Base-by-base conservation (phyloP, 1,140 invertebrate genomes). In the Drosophila bipectinata region DNA sequence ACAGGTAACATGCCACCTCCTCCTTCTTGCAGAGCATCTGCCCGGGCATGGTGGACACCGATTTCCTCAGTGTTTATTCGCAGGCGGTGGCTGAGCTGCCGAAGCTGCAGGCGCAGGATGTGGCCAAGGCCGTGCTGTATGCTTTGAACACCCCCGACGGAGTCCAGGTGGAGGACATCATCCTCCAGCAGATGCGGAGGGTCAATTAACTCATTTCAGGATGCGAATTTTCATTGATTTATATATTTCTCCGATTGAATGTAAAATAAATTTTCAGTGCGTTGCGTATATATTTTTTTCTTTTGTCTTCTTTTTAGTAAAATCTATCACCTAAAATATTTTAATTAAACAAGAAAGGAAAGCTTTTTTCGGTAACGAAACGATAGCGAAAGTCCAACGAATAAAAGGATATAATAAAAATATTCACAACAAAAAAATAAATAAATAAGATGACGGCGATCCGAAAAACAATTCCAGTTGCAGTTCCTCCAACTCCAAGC, bases 1-100 rank as follows among this genome's bases (percentile, higher is more conserved):
- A n/a, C 49, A n/a, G 37, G 18, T n/a, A n/a, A n/a, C 24, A 41
- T 37, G n/a, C 4, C n/a, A 37, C 10, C 52, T 15, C 14, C 14
- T 47, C 10, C 9, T 62, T 59, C 59, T 63, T 73, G 24, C 77
- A 94, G 94, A 93, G 92, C 78, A 93, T 94, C 28, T 94, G 93
- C 78, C 94, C 94, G 10, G 94, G 94, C 1, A 78, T 94, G 58
- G 93, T 94, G 10, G 91, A 93, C 74, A 94, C 93, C 3, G 93
- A 94, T 74, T 93, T 94, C 72, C 77, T 93, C 49, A 88, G 78
- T 78, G 91, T 91, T 72, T 92, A 91, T 63, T 83, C 90, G 51
- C 69, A 79, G 59, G 76, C 89, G 41, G 73, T 92, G 71, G 83
- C 83, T 32, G 72, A 85, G n/a, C 79, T 92, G 54, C 93, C 93